Evolutionary conservation across 1,140 invertebrate species (phyloP).

Genomic region (Tetragnatha versicolor): DNA sequence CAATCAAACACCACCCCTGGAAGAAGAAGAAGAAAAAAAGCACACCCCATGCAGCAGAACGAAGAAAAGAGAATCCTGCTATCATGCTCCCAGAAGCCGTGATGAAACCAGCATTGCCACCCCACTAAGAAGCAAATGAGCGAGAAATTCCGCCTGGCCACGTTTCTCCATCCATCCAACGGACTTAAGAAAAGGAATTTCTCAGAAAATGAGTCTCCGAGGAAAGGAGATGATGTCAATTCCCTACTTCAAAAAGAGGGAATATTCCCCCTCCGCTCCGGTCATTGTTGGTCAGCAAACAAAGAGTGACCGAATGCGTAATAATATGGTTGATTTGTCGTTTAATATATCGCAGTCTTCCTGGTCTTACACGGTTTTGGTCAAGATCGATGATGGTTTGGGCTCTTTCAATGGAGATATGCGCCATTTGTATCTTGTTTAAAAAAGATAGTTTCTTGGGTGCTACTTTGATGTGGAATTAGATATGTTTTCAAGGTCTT

Average conservation of each 20-base stretch:
- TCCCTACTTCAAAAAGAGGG: neutral
- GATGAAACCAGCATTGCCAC: neutral
- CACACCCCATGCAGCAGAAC: neutral
- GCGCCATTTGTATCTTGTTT: no score
- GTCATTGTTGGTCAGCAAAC: slow-evolving; percentile 25
- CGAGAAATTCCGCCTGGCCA: slow-evolving; percentile 30
- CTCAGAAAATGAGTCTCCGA: neutral
- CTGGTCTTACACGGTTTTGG: neutral
- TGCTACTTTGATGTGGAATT: no score
- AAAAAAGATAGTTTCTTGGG: no score
- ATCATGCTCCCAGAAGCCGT: neutral
- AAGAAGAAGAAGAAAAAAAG: neutral
- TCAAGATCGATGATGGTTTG: no score
- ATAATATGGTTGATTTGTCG: slow-evolving; percentile 24
- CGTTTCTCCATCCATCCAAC: neutral
- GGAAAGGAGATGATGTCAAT: neutral
- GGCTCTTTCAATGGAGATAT: no score
- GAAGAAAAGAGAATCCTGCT: neutral
- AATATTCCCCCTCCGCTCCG: neutral
- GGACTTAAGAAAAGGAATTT: slow-evolving; percentile 2
- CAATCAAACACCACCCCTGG: neutral
- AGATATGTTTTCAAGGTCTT: no score
- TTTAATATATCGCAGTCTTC: slow-evolving; percentile 7
- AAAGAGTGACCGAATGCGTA: slow-evolving; percentile 5
- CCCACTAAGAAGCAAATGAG: slow-evolving; percentile 30